Percentiles rank a stretch among this genome's conserved stretches.
Evolutionary conservation across 1,140 invertebrate species (phyloP).

Genomic region (Vanessa atalanta): DNA sequence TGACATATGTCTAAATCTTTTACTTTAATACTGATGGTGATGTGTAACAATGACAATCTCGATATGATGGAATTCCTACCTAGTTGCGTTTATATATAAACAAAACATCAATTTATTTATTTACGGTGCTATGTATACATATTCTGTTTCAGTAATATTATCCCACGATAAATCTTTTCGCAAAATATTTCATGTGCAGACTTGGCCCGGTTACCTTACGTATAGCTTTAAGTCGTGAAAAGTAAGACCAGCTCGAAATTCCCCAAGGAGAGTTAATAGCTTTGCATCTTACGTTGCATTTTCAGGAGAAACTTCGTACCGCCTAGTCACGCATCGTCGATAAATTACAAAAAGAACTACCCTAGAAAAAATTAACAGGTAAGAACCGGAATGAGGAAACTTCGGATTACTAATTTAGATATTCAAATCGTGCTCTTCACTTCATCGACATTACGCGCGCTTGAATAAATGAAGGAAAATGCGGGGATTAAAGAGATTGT

Average conservation of each 20-base stretch:
- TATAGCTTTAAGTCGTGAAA: neutral
- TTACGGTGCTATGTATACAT: no score
- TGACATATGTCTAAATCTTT: no score
- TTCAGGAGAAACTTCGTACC: neutral
- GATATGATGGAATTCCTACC: no score
- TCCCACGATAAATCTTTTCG: no score
- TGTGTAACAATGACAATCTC: no score
- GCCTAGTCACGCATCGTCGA: slow-evolving; percentile 20
- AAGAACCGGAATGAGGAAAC: slow-evolving; percentile 16
- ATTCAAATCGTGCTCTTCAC: slow-evolving; percentile 22
- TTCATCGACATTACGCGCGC: slow-evolving; percentile 27
- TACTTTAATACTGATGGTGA: no score
- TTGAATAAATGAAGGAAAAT: slow-evolving; percentile 16
- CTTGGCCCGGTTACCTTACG: no score
- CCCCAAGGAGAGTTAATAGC: slow-evolving; percentile 20
- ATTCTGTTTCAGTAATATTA: no score
- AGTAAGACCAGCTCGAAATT: neutral
- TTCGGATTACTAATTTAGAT: slow-evolving; percentile 28
- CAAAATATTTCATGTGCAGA: no score
- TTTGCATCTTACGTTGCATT: slow-evolving; percentile 16
- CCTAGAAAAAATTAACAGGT: slow-evolving; percentile 22
- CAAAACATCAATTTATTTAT: no score
- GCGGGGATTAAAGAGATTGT: neutral
- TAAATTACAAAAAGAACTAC: slow-evolving; percentile 26
- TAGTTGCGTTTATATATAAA: no score